Evolutionary conservation across 1,140 invertebrate species (phyloP).

Genomic region (Zaprionus tsacasi): DNA sequence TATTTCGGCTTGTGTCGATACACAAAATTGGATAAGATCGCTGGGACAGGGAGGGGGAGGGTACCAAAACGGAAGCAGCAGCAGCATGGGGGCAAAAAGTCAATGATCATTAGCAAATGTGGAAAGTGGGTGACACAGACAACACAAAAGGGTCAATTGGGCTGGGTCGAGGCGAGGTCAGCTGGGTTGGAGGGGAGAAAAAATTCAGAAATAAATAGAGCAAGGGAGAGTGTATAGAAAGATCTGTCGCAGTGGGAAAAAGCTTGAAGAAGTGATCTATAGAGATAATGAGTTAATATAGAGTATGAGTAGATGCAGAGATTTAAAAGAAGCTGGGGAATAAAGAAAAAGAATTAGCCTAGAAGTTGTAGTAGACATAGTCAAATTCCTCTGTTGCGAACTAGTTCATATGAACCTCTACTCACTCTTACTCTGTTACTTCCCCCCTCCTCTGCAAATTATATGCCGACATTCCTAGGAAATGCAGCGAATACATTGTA

Average conservation of each 20-base stretch:
- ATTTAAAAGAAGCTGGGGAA: too few relatives aligned
- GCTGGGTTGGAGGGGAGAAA: too few relatives aligned
- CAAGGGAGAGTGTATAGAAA: background rate
- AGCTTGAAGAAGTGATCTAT: too few relatives aligned
- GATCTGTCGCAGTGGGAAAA: too few relatives aligned
- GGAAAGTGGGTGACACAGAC: background rate
- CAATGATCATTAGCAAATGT: slow-evolving; percentile 34
- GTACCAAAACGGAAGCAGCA: background rate
- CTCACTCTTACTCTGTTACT: too few relatives aligned
- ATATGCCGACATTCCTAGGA: slow-evolving; percentile 5
- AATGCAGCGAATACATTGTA: background rate
- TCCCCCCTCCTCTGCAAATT: background rate
- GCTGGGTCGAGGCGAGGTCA: background rate
- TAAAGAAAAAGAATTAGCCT: too few relatives aligned
- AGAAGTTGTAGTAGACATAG: too few relatives aligned
- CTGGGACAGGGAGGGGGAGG: background rate
- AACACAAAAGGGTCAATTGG: background rate
- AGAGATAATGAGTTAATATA: too few relatives aligned
- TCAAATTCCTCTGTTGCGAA: too few relatives aligned
- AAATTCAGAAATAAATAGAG: too few relatives aligned
- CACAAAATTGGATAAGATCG: slow-evolving; percentile 21
- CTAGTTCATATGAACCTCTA: background rate
- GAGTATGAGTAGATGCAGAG: too few relatives aligned
- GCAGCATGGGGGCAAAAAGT: background rate
- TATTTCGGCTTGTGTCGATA: slow-evolving; percentile 37